Percentiles rank a stretch among this genome's conserved stretches.
Evolutionary conservation across 2,113 vertebrate genomes (phyloP).

Genomic region (Pelusios castaneus): DNA sequence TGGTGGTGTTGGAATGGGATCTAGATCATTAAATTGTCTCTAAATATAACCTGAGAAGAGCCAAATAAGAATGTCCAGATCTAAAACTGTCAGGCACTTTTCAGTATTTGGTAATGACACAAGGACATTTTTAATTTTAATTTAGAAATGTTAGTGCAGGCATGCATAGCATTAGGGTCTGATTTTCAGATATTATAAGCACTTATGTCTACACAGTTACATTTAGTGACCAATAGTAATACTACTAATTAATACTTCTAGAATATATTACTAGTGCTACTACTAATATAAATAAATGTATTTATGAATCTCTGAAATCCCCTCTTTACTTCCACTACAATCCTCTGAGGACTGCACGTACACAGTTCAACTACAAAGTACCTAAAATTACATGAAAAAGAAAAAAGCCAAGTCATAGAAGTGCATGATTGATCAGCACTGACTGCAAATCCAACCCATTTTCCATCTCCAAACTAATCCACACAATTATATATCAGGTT

Average conservation of each 20-base stretch:
- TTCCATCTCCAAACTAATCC: background rate
- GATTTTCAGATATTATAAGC: background rate
- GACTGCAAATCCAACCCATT: background rate
- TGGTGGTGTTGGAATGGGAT: background rate
- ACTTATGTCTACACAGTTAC: background rate
- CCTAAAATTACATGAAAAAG: background rate
- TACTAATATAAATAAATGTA: background rate
- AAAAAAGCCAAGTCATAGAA: rapidly evolving
- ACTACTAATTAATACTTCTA: background rate
- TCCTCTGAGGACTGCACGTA: background rate
- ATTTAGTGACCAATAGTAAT: background rate
- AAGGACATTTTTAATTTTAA: background rate
- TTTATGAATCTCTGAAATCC: background rate
- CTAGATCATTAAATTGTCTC: background rate
- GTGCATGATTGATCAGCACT: background rate
- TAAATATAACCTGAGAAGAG: background rate
- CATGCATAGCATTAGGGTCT: background rate
- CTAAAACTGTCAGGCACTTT: background rate
- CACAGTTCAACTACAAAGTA: background rate
- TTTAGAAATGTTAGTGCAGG: background rate
- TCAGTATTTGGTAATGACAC: background rate
- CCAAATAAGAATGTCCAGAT: background rate
- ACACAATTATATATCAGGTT: background rate
- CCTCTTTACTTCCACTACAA: background rate
- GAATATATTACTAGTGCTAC: background rate